These are phyloP conservation scores for Bostrychus sinensis DNA, from an alignment of 2,113 vertebrate species.

Conservation along the genomic window DNA sequence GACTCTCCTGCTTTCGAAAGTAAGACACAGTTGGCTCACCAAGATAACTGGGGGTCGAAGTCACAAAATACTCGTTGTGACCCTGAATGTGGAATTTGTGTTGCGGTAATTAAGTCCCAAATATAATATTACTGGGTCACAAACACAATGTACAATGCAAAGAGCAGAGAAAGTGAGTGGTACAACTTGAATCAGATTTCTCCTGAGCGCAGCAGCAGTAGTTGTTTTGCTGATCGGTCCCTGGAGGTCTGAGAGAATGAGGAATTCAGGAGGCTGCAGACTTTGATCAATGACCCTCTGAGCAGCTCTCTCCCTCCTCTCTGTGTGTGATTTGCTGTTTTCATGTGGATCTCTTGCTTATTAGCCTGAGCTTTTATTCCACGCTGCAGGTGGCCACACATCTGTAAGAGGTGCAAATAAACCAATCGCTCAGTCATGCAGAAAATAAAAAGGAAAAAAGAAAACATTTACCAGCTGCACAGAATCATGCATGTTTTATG, in stretches of 20 bases:
- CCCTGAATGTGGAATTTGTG: too few relatives aligned
- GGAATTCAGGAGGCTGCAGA: slow-evolving; percentile 36
- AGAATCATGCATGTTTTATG: neutral
- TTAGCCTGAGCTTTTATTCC: slow-evolving; percentile 19
- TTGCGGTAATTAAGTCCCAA: too few relatives aligned
- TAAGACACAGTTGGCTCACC: too few relatives aligned
- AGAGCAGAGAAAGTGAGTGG: too few relatives aligned
- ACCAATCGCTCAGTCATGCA: slow-evolving; percentile 29
- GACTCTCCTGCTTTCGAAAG: too few relatives aligned
- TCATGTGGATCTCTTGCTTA: slow-evolving; percentile 44
- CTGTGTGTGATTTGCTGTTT: slow-evolving; percentile 8
- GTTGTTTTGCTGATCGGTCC: slow-evolving; percentile 46
- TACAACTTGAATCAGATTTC: slow-evolving; percentile 12
- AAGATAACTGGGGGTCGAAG: too few relatives aligned
- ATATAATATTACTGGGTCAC: too few relatives aligned
- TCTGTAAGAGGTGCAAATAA: slow-evolving; percentile 46
- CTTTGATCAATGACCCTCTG: slow-evolving; percentile 52
- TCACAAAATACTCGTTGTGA: too few relatives aligned
- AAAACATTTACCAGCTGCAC: slow-evolving; percentile 45
- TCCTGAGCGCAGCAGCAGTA: slow-evolving; percentile 32
- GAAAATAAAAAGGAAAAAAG: too few relatives aligned
- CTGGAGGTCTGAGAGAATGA: slow-evolving; percentile 30
- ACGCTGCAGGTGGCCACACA: slow-evolving; percentile 13
- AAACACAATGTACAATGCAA: too few relatives aligned
- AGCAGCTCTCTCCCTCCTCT: slow-evolving; percentile 34